These are phyloP conservation scores for Drosophila arizonae DNA, from an alignment of 1,140 invertebrate genomes.

Conservation along the genomic window DNA sequence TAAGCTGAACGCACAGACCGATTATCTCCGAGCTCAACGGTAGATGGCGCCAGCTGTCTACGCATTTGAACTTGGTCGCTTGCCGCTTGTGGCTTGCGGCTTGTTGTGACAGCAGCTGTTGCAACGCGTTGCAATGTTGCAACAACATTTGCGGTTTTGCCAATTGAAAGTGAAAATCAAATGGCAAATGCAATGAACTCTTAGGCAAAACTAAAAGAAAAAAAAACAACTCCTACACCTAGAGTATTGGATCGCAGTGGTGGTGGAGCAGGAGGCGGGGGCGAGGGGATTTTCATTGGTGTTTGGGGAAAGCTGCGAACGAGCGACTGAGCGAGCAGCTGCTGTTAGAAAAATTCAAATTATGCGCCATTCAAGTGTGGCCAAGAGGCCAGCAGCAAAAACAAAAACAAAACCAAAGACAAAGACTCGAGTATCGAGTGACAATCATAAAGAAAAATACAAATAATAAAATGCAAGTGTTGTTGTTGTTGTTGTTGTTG, in stretches of 20 bases:
- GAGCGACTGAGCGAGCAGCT: slow-evolving; percentile 18
- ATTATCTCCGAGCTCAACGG: slow-evolving; percentile 27
- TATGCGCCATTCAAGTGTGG: slow-evolving; percentile 43
- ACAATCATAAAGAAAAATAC: slow-evolving; percentile 44
- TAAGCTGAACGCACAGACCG: slow-evolving; percentile 9
- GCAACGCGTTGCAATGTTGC: slow-evolving; percentile 4
- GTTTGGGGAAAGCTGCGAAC: slow-evolving; percentile 35
- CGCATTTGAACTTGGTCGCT: slow-evolving; percentile 33
- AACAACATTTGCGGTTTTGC: slow-evolving; percentile 39
- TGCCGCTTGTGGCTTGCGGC: neutral
- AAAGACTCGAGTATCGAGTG: slow-evolving; percentile 38
- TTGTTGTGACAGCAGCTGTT: slow-evolving; percentile 42
- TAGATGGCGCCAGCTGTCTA: slow-evolving; percentile 35
- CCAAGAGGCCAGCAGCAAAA: slow-evolving; percentile 33
- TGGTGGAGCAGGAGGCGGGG: neutral
- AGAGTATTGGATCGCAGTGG: neutral
- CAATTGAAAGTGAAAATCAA: slow-evolving; percentile 53
- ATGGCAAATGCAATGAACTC: slow-evolving; percentile 48
- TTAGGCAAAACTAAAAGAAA: slow-evolving; percentile 28
- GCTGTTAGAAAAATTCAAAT: slow-evolving; percentile 57
- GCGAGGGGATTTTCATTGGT: neutral
- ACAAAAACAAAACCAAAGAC: neutral
- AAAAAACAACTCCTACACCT: slow-evolving; percentile 36
- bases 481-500: slow-evolving; percentile 1
- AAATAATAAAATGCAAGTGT: slow-evolving; percentile 23